Evolutionary conservation across 1,140 invertebrate species (phyloP).

Genomic region (Nasonia vitripennis): DNA sequence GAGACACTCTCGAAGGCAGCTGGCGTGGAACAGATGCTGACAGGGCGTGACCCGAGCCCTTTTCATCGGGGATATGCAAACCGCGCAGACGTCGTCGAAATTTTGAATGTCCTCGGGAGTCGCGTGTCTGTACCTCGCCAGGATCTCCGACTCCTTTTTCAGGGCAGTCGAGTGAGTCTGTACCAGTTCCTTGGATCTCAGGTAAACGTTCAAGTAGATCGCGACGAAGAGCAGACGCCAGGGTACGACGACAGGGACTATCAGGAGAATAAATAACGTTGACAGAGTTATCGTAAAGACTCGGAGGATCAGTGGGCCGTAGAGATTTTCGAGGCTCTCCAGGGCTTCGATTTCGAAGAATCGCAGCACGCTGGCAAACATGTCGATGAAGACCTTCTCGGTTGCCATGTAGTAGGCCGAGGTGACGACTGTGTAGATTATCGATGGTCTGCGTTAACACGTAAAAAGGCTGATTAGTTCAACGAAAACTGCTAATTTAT

Average conservation of each 20-base stretch:
- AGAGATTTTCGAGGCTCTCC: slow-evolving; percentile 81
- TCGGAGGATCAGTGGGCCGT: slow-evolving; percentile 79
- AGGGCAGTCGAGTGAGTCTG: slow-evolving; percentile 76
- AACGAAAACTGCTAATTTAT: too few relatives aligned
- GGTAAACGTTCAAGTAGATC: slow-evolving; percentile 81
- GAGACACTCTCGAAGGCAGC: slow-evolving; percentile 82
- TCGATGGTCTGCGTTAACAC: slow-evolving; percentile 74
- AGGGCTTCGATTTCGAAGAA: slow-evolving; percentile 78
- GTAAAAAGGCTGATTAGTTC: background rate
- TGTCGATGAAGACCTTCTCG: slow-evolving; percentile 82
- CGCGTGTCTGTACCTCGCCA: slow-evolving; percentile 81
- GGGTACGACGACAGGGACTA: slow-evolving; percentile 76
- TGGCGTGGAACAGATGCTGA: slow-evolving; percentile 85
- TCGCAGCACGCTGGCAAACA: slow-evolving; percentile 77
- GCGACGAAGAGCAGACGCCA: slow-evolving; percentile 78
- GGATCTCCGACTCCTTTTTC: slow-evolving; percentile 76
- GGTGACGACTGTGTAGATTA: slow-evolving; percentile 79
- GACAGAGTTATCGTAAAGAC: slow-evolving; percentile 77
- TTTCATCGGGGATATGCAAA: slow-evolving; percentile 82
- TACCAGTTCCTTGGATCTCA: slow-evolving; percentile 79
- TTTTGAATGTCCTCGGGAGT: slow-evolving; percentile 79
- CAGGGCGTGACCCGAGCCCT: slow-evolving; percentile 84
- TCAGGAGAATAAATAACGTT: slow-evolving; percentile 73
- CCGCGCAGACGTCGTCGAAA: slow-evolving; percentile 85
- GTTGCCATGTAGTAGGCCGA: slow-evolving; percentile 84